Conservation (phyloP, 2,113 vertebrate genomes). For the Pagrus major region DNA sequence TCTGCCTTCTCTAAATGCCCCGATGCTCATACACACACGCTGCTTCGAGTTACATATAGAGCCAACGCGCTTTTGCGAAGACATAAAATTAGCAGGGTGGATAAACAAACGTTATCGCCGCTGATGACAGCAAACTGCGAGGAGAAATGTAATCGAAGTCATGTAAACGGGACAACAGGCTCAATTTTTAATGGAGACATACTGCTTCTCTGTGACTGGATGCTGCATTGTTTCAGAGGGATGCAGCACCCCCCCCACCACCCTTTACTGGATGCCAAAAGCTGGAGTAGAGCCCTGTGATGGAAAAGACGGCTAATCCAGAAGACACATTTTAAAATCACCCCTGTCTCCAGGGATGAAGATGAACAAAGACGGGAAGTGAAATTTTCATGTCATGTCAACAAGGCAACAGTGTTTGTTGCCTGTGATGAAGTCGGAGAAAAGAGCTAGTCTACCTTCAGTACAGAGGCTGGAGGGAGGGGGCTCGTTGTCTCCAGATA, state of each 20-base stretch:
- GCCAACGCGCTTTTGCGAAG: conserved; percentile 12
- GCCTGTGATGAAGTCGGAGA: conserved; percentile 37
- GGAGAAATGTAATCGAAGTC: conserved; percentile 37
- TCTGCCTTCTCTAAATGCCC: conserved; percentile 61
- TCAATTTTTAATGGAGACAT: conserved; percentile 38
- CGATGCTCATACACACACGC: conserved; percentile 27
- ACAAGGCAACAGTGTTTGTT: conserved; percentile 22
- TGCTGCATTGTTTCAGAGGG: conserved; percentile 45
- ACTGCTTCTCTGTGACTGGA: conserved; percentile 27
- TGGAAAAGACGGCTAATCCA: conserved; percentile 49
- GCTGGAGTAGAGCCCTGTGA: conserved; percentile 25
- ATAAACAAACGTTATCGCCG: conserved; percentile 47
- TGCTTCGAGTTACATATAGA: conserved; percentile 36
- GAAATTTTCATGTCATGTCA: conserved; percentile 36
- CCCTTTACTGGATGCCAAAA: conserved; percentile 32
- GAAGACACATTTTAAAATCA: conserved; percentile 51
- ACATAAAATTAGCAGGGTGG: conserved; percentile 63
- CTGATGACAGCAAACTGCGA: conserved; percentile 52
- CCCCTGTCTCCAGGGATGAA: conserved; percentile 7
- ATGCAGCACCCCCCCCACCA: conserved; percentile 9
- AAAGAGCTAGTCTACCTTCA: not conserved
- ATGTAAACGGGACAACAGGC: conserved; percentile 27
- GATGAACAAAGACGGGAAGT: conserved; percentile 16
- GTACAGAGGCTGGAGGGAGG: not conserved
- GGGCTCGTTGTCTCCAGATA: not conserved